These are phyloP conservation scores for Melanotus villosus DNA, from an alignment of 2,888 invertebrate species.

Conservation along the genomic window DNA sequence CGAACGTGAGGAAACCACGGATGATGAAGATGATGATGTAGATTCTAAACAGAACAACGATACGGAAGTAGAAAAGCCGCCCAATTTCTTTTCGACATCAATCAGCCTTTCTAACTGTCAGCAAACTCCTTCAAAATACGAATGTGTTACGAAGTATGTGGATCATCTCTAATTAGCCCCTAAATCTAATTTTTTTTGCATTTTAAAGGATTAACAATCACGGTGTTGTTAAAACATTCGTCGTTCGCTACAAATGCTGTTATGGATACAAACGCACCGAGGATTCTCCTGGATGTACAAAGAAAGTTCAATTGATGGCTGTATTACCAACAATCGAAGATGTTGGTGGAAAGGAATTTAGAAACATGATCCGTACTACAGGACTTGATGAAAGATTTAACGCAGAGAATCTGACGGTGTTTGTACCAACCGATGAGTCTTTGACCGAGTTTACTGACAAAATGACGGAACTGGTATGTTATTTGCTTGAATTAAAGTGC, in stretches of 20 bases:
- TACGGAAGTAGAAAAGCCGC: constrained; percentile 55
- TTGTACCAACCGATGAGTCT: constrained; percentile 76
- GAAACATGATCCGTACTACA: constrained; percentile 70
- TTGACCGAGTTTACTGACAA: constrained; percentile 72
- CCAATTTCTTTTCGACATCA: constrained; percentile 66
- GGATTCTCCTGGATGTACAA: constrained; percentile 61
- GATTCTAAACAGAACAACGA: constrained; percentile 59
- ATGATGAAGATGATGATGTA: constrained; percentile 66
- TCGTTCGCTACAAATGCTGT: constrained; percentile 78
- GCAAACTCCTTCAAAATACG: constrained; percentile 69
- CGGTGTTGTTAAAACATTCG: constrained; percentile 74
- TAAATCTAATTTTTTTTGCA: not conserved
- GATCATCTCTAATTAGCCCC: not conserved
- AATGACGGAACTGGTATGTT: constrained; percentile 71
- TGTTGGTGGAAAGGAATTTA: constrained; percentile 74
- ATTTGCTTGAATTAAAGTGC: not conserved
- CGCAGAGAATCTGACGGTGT: constrained; percentile 74
- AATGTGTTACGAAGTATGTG: constrained; percentile 71
- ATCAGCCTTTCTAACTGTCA: constrained; percentile 70
- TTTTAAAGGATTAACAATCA: constrained; percentile 71
- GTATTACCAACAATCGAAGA: constrained; percentile 72
- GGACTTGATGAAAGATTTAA: constrained; percentile 69
- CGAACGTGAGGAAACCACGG: constrained; percentile 71
- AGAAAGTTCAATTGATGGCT: constrained; percentile 72
- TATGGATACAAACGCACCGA: constrained; percentile 73